Base-by-base conservation (phyloP, 2,113 vertebrate species). In the Etia nguti region DNA sequence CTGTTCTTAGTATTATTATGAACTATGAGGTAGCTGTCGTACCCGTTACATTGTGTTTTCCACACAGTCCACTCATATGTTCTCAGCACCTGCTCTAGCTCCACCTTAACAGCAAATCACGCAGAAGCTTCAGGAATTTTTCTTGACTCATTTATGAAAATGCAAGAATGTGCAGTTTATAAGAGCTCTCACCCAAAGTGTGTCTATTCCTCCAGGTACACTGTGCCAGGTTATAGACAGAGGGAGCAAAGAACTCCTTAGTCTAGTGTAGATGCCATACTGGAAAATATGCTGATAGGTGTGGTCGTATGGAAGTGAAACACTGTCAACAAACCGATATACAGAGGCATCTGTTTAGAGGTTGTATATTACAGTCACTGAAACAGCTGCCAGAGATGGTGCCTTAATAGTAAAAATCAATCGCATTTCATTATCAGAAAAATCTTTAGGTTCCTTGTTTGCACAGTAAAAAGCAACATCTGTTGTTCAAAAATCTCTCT, bases 281-380 rank as follows among this genome's bases (percentile, higher is more conserved):
- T 77, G 80, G 56, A 94, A 96, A 16, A 96, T 92, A 2, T 93
- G 94, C 89, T 96, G 95, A 50, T 96, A 96, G 16, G 94, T 95
- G 90, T 96, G 95, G 26, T 96, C 94, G 4, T 94, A 96, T 0
- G 96, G 96, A 59, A 96, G 92, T 8, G 92, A 91, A 52, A 96
- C 84, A 2, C 96, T 96, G 90, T 36, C 18, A 65, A 36, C 31
- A 31, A 60, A 26, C 3, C 24, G 57, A 46, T 3, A 22, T 73
- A 79, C 48, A 77, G 8, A 68, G 13, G 20, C 16, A 36, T 34
- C 31, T 62, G 55, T 31, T 31, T 10, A 2, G 13, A 16, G 41
- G 1, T 10, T 36, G 31, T 34, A 62, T 31, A 29, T 15, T 24
- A 56, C 54, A 56, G 22, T 8, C 55, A 29, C 56, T 29, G 13